phyloP scores from a whole-genome alignment of 2,797 vertebrate genomes.

The Thamnophis elegans region DNA sequence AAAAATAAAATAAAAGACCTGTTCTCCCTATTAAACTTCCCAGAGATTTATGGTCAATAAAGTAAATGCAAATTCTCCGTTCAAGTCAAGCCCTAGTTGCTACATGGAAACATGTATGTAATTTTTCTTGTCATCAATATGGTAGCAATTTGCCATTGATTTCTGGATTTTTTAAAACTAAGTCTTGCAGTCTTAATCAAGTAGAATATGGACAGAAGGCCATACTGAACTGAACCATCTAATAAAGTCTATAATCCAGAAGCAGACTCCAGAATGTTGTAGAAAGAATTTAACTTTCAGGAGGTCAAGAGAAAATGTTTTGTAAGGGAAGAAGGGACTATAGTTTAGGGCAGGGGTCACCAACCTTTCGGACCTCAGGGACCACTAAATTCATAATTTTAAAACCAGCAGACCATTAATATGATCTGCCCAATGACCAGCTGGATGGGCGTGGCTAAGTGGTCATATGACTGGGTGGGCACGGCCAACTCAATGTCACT shows the following conservation, averaged over 20 bases:
- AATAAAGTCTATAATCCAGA: neutral
- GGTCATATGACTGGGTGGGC: too few relatives aligned
- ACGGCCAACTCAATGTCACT: too few relatives aligned
- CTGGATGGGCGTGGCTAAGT: too few relatives aligned
- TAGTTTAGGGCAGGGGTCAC: neutral
- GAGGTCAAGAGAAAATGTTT: neutral
- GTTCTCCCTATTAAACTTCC: conserved; percentile 38
- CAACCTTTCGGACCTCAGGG: too few relatives aligned
- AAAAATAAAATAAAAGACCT: neutral
- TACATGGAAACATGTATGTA: neutral
- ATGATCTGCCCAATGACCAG: too few relatives aligned
- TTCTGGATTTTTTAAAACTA: neutral
- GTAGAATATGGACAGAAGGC: neutral
- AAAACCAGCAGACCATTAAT: too few relatives aligned
- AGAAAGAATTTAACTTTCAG: neutral
- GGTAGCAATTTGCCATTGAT: neutral
- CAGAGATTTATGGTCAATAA: conserved; percentile 45
- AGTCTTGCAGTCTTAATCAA: neutral
- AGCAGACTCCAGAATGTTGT: neutral
- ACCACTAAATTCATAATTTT: too few relatives aligned
- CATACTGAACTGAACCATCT: neutral
- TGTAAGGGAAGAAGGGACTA: neutral
- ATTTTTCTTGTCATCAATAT: neutral
- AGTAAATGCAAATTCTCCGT: neutral
- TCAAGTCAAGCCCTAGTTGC: neutral